phyloP scores from a whole-genome alignment of 2,797 vertebrate genomes.

The Rhynchotus rufescens region DNA sequence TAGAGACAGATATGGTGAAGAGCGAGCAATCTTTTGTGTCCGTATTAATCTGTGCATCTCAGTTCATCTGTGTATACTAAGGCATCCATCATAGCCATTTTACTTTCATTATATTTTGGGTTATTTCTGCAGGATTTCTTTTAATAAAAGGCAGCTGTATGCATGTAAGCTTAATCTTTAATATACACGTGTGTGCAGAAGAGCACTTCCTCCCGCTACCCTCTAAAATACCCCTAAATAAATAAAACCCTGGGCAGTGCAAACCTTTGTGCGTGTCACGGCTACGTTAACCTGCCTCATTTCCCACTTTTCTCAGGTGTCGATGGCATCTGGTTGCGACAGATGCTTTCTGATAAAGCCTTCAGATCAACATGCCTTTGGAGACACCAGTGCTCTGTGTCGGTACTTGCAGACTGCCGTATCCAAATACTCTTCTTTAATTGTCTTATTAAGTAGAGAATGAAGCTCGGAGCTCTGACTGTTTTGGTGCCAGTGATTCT shows the following conservation, averaged over 20 bases:
- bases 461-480: conserved; percentile 70
- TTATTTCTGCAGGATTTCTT: background rate
- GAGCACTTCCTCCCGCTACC: background rate
- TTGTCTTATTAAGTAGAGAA: conserved; percentile 77
- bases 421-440: conserved; percentile 75
- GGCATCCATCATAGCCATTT: background rate
- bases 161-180: background rate
- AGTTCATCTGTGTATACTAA: background rate
- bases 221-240: background rate
- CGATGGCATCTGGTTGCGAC: conserved; percentile 69
- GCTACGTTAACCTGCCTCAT: conserved; percentile 27
- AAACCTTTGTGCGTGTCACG: background rate
- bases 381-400: conserved; percentile 69
- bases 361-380: conserved; percentile 69
- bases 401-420: conserved; percentile 67
- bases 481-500: conserved; percentile 76
- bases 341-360: conserved; percentile 73
- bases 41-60: background rate
- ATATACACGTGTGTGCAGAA: background rate
- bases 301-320: conserved; percentile 62
- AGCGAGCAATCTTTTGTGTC: background rate
- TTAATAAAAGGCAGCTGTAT: background rate
- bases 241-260: background rate
- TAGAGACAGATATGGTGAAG: background rate
- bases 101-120: background rate